These are phyloP conservation scores for Amphipyra berbera DNA, from an alignment of 2,888 invertebrate species.

Conservation along the genomic window DNA sequence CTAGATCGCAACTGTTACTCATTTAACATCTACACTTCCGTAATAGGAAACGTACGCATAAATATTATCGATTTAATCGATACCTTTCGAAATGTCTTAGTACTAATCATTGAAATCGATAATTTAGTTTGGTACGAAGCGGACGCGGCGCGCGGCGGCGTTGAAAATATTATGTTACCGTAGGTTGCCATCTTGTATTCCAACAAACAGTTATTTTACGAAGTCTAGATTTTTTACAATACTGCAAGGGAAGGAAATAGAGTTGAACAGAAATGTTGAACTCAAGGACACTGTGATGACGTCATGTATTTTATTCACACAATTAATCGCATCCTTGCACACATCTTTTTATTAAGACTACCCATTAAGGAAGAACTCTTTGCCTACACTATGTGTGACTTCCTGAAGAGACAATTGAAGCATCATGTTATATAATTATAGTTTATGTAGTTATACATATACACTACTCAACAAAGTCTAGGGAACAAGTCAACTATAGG, in stretches of 20 bases:
- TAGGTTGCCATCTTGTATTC: not conserved
- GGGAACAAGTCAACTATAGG: no score
- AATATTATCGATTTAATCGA: conserved; percentile 10
- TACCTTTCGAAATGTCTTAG: conserved; percentile 5
- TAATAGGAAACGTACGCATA: conserved; percentile 33
- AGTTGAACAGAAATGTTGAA: not conserved
- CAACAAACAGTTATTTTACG: no score
- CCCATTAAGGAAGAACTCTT: conserved; percentile 25
- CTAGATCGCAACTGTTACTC: conserved; percentile 15
- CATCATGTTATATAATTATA: not conserved
- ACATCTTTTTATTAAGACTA: conserved; percentile 28
- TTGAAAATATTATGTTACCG: not conserved
- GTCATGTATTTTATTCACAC: conserved; percentile 36
- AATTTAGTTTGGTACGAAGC: not conserved
- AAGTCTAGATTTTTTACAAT: no score
- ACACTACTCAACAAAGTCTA: no score
- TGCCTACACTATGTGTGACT: conserved; percentile 14
- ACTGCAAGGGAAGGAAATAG: not conserved
- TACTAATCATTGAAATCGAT: conserved; percentile 9
- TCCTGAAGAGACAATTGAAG: conserved; percentile 16
- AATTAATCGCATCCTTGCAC: conserved; percentile 50
- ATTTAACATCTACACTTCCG: conserved; percentile 28
- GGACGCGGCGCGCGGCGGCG: no score
- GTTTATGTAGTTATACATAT: no score
- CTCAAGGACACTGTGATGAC: conserved; percentile 31